phyloP scores from a whole-genome alignment of 2,113 vertebrate species.

The Cyprinodon tularosa region DNA sequence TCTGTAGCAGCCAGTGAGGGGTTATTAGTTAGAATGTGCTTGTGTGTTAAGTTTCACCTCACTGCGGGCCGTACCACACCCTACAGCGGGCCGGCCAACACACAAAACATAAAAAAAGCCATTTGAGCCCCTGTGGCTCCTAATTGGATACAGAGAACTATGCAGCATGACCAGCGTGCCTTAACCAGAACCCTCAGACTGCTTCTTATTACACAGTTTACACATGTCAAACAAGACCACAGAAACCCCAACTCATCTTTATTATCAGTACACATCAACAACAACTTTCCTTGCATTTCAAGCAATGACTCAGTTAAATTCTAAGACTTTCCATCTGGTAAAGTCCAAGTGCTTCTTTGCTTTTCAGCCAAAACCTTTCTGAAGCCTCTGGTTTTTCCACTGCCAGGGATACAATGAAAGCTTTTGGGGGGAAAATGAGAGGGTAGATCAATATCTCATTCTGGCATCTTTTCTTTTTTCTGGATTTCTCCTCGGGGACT shows the following conservation, averaged over 20 bases:
- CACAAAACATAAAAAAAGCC: constrained; percentile 69
- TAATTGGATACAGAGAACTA: constrained; percentile 79
- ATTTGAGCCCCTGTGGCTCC: constrained; percentile 71
- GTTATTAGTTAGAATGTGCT: constrained; percentile 73
- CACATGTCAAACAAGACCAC: constrained; percentile 70
- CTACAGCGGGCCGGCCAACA: constrained; percentile 67
- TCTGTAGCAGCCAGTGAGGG: constrained; percentile 34
- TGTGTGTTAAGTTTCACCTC: constrained; percentile 71
- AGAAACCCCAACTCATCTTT: constrained; percentile 53
- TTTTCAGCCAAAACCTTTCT: constrained; percentile 42
- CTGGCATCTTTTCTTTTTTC: constrained; percentile 48
- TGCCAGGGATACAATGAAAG: constrained; percentile 46
- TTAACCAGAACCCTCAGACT: constrained; percentile 68
- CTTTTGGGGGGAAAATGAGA: constrained; percentile 50
- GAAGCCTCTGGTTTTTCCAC: constrained; percentile 53
- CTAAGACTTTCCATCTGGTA: constrained; percentile 41
- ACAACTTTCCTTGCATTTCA: constrained; percentile 34
- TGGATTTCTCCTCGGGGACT: constrained; percentile 45
- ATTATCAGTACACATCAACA: constrained; percentile 46
- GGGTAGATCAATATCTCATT: constrained; percentile 62
- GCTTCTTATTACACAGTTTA: constrained; percentile 69
- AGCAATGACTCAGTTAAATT: constrained; percentile 27
- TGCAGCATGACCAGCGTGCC: constrained; percentile 71
- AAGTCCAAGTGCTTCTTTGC: constrained; percentile 25
- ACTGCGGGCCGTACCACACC: constrained; percentile 70